Percentiles rank a stretch among this genome's conserved stretches.
These are phyloP conservation scores for Argyrosomus japonicus DNA, from an alignment of 2,113 vertebrate species.

Conservation along the genomic window DNA sequence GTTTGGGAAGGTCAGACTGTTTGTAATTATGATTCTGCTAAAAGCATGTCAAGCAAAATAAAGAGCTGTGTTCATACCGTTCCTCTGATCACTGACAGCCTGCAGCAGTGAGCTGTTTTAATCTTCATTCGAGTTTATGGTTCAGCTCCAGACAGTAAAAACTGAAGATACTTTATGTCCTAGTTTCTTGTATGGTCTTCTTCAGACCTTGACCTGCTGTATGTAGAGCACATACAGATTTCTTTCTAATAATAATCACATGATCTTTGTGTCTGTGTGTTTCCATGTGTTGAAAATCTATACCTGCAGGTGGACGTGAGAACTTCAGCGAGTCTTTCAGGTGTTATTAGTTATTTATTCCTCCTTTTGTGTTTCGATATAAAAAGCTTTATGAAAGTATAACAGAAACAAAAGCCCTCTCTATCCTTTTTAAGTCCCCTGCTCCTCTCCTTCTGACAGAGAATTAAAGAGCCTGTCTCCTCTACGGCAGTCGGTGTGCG, in stretches of 20 bases:
- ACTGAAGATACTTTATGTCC: neutral
- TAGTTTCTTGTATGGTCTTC: neutral
- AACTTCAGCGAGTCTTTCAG: neutral
- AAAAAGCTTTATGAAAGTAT: conserved; percentile 24
- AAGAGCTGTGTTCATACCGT: neutral
- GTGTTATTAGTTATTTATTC: conserved; percentile 21
- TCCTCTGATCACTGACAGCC: neutral
- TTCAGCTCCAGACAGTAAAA: neutral
- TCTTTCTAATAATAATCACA: neutral
- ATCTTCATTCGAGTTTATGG: neutral
- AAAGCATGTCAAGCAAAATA: conserved; percentile 2
- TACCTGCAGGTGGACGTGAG: neutral
- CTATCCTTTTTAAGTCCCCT: neutral
- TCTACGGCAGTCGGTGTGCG: neutral
- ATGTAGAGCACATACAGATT: neutral
- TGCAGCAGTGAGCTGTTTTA: neutral
- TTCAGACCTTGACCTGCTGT: neutral
- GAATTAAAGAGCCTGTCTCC: conserved; percentile 51
- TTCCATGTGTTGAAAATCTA: neutral
- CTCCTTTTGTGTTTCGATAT: conserved; percentile 11
- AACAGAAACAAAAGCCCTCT: conserved; percentile 18
- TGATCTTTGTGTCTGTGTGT: neutral
- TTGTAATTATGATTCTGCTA: conserved; percentile 1
- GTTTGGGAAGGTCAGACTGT: neutral
- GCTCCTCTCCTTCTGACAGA: conserved; percentile 40